A percentile compares a stretch with the other conserved stretches of the same genome.
Conservation (phyloP, 2,888 invertebrate genomes). For the Netelia virgata region DNA sequence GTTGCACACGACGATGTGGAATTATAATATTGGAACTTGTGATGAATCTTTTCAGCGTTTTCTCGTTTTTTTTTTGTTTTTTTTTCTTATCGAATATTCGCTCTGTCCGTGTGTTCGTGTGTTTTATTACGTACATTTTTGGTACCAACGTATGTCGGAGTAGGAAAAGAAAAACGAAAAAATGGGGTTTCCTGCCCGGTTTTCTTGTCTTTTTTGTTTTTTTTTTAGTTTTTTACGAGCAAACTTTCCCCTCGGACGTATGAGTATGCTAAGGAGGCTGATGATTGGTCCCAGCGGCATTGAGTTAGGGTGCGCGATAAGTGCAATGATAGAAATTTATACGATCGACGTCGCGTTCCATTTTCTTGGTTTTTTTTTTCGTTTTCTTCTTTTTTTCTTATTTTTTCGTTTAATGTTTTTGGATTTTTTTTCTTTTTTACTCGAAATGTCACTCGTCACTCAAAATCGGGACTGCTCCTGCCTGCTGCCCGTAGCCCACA, state of each 20-base stretch:
- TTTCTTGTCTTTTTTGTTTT: neutral
- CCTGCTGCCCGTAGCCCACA: conserved; percentile 55
- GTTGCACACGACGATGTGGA: conserved; percentile 40
- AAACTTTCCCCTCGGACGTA: conserved; percentile 27
- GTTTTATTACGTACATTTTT: conserved; percentile 17
- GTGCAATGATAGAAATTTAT: conserved; percentile 71
- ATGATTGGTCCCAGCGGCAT: conserved; percentile 83
- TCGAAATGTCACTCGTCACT: conserved; percentile 5
- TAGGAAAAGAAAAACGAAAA: conserved; percentile 28
- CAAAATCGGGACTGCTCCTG: conserved; percentile 24
- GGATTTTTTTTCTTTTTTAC: neutral
- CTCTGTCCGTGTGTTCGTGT: conserved; percentile 35
- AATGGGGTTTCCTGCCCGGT: conserved; percentile 7
- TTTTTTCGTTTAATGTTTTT: neutral
- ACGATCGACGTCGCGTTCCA: conserved; percentile 39
- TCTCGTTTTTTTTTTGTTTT: conserved; percentile 4
- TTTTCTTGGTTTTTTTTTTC: conserved; percentile 1
- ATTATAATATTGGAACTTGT: conserved; percentile 47
- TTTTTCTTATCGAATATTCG: conserved; percentile 24
- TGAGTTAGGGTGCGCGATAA: conserved; percentile 78
- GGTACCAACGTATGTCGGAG: neutral
- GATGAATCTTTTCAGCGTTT: conserved; percentile 24
- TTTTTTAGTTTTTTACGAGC: conserved; percentile 11
- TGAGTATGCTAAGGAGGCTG: conserved; percentile 74
- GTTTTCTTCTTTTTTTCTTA: neutral